Percentiles rank a stretch among this genome's conserved stretches.
Conservation (phyloP, 2,888 invertebrate species). For the Neoascia interrupta region DNA sequence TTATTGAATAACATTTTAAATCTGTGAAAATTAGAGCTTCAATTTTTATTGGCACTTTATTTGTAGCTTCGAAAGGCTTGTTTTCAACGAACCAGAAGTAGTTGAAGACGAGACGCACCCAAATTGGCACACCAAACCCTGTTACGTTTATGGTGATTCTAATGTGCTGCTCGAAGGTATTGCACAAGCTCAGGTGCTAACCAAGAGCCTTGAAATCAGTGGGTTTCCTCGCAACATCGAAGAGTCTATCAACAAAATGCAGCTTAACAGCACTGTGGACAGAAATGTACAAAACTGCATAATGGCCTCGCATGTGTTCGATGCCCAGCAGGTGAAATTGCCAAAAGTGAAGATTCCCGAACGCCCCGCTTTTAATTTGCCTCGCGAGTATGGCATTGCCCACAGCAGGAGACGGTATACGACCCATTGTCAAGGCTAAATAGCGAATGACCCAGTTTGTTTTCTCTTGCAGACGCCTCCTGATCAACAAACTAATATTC, state of each 20-base stretch:
- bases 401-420: conserved; percentile 85
- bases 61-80: conserved; percentile 4
- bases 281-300: conserved; percentile 84
- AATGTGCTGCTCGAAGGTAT: conserved; percentile 87
- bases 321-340: conserved; percentile 88
- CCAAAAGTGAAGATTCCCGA: conserved; percentile 86
- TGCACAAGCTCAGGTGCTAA: conserved; percentile 89
- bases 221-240: conserved; percentile 83
- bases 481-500: conserved; percentile 84
- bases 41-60: no score
- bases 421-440: not conserved
- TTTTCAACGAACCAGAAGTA: conserved; percentile 70
- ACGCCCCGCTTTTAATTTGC: conserved; percentile 86
- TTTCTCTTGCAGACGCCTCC: conserved; percentile 82
- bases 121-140: conserved; percentile 82
- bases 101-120: conserved; percentile 83
- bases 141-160: conserved; percentile 82
- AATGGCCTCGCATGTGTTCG: conserved; percentile 85
- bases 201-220: conserved; percentile 86
- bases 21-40: not conserved
- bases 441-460: conserved; percentile 10
- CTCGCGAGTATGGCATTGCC: conserved; percentile 88
- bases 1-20: not conserved
- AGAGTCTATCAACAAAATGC: conserved; percentile 80
- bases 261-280: conserved; percentile 81